Conservation (phyloP, 2,888 invertebrate genomes). For the Rhaphigaster nebulosa region DNA sequence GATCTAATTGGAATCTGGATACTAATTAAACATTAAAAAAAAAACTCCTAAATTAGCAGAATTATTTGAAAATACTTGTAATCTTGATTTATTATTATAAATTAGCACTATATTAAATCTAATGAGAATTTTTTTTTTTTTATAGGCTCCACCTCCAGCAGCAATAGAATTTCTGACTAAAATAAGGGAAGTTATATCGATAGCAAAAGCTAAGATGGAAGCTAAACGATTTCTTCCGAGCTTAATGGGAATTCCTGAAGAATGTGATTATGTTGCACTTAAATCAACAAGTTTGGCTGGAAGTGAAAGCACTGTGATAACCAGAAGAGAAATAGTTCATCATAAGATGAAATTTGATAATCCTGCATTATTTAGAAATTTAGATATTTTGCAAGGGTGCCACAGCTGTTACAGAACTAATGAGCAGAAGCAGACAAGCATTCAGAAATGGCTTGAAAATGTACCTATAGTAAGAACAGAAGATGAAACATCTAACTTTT, state of each 20-base stretch:
- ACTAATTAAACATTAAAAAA: background rate
- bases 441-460: conserved; percentile 82
- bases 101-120: background rate
- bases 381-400: conserved; percentile 54
- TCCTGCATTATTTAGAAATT: conserved; percentile 26
- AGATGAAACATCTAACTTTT: conserved; percentile 42
- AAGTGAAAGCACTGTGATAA: conserved; percentile 60
- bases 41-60: background rate
- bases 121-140: conserved; percentile 66
- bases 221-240: conserved; percentile 85
- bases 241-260: conserved; percentile 85
- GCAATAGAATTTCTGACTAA: conserved; percentile 90
- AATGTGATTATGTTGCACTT: conserved; percentile 70
- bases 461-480: conserved; percentile 71
- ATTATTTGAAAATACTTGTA: background rate
- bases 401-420: conserved; percentile 69
- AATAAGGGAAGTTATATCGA: conserved; percentile 90
- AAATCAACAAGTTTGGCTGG: conserved; percentile 57
- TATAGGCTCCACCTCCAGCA: conserved; percentile 90
- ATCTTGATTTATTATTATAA: background rate
- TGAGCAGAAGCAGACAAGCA: conserved; percentile 82
- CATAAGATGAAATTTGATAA: conserved; percentile 21
- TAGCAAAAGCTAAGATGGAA: conserved; percentile 90
- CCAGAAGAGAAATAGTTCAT: background rate
- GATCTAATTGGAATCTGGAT: background rate